Evolutionary conservation across 1,140 invertebrate species (phyloP), one percentile per base, ranked within the genome.

Genomic region (Cataglyphis hispanica): DNA sequence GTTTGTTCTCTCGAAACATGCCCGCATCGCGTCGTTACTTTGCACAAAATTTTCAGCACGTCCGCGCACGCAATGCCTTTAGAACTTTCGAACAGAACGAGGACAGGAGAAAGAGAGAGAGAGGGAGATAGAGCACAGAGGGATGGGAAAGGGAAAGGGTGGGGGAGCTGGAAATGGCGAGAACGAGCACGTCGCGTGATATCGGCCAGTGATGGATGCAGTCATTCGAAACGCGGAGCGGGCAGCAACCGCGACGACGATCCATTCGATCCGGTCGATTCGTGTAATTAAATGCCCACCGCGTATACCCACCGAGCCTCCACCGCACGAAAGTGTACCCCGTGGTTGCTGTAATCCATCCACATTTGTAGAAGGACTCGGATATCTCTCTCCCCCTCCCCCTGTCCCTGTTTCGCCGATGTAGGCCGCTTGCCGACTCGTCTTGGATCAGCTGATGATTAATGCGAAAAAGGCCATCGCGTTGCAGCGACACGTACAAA

Each of bases 231-330:
- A 72, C 64, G 75, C 19, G 61, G 37, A 61, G 53, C 61, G 43
- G 13, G 53, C 70, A 70, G 64, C 69, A 50, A 83, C 86, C 86
- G 80, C 61, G 63, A 83, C 16, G 67, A 50, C 56, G 85, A 66
- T 84, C 78, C 34, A 61, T 64, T 43, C 34, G 86, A 70, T 64
- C 56, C 25, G 60, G 27, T 87, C 80, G 81, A 85, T 88, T 43
- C 53, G 83, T 67, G 81, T 85, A 89, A 89, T 89, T 89, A 87
- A 88, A 85, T 85, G 81, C 86, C 61, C 25, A 70, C 58, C 72
- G 81, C 86, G 60, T 56, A 37, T 4, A 31, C 40, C 74, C 34
- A 40, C 40, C 58, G 56, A 56, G 34, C 70, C 66, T 78, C 53
- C 53, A 80, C 64, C 84, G 53, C 76, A 85, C 53, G 76, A 85